Evolutionary conservation across 2,888 invertebrate species (phyloP), one percentile per base, ranked within the genome.

Genomic region (Dioctria linearis): DNA sequence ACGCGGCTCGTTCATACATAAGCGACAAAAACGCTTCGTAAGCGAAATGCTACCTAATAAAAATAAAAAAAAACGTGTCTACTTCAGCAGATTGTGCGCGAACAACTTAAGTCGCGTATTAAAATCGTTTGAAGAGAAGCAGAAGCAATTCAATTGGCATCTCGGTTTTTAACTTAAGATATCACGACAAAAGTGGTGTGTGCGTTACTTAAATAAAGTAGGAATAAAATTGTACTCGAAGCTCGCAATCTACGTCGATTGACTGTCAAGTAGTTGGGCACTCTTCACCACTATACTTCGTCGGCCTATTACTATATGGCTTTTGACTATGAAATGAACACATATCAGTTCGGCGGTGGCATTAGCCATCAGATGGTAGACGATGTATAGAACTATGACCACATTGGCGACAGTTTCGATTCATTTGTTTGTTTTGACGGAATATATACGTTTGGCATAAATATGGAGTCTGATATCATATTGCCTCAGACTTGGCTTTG

Each of bases 81-180:
- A 37, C 4, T 13, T 40, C 40, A 11, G 4, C n/a, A 25, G 43
- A 59, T 59, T 43, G 73, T 59, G 59, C 73, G 73, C 73, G 59
- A 40, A 75, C 73, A 43, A 75, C 73, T 75, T 75, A 59, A 69
- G 69, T 39, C 73, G 59, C 57, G 43, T 59, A 49, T 13, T 71
- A 42, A 59, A 42, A 59, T 39, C 25, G 54, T 42, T 13, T 46
- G 25, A 8, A 25, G 54, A 25, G 54, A 46, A 49, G 51, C 69
- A 25, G 25, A 46, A 49, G 51, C 69, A 39, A 69, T 54, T 51
- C n/a, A 37, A 39, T 51, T 49, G 69, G 25, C n/a, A 51, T 75
- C 40, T 37, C 13, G 37, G 2, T 3, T 13, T 11, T 13, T 39
- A 63, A 25, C 25, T 25, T 25, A 25, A 25, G 25, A 25, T 25